Conservation (phyloP, 2,888 invertebrate genomes). For the Ommatoiulus sabulosus region DNA sequence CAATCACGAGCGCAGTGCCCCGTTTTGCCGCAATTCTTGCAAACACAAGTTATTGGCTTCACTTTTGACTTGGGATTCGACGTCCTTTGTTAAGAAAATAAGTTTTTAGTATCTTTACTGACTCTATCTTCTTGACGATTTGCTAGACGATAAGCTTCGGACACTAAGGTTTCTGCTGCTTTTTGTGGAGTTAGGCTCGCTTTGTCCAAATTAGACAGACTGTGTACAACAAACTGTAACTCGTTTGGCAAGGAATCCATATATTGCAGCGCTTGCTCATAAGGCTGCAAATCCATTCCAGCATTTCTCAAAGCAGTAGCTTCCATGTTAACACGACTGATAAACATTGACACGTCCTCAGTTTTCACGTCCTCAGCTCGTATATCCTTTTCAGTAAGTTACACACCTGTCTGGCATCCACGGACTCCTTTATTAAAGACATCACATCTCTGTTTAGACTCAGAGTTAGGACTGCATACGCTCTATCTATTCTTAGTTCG, state of each 20-base stretch:
- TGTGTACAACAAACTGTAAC: not conserved
- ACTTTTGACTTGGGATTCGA: not conserved
- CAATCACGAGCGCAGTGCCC: not conserved
- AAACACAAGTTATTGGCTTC: not conserved
- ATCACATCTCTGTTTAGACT: too few species aligned
- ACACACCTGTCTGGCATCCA: too few species aligned
- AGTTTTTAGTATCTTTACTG: not conserved
- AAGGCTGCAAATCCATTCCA: not conserved
- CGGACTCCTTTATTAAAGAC: too few species aligned
- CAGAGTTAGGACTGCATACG: too few species aligned
- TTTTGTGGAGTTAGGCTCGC: not conserved
- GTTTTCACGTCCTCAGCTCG: too few species aligned
- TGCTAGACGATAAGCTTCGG: not conserved
- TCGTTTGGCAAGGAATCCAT: not conserved
- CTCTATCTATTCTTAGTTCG: too few species aligned
- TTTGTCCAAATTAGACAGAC: not conserved
- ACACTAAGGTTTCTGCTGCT: not conserved
- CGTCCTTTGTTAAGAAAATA: not conserved
- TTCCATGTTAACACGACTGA: not conserved
- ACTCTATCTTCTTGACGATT: not conserved
- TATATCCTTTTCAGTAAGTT: too few species aligned
- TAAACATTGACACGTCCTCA: not conserved
- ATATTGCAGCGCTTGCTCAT: not conserved
- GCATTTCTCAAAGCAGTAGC: not conserved
- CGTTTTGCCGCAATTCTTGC: not conserved